phyloP scores from a whole-genome alignment of 1,140 invertebrate genomes.

The Ectropis grisescens region DNA sequence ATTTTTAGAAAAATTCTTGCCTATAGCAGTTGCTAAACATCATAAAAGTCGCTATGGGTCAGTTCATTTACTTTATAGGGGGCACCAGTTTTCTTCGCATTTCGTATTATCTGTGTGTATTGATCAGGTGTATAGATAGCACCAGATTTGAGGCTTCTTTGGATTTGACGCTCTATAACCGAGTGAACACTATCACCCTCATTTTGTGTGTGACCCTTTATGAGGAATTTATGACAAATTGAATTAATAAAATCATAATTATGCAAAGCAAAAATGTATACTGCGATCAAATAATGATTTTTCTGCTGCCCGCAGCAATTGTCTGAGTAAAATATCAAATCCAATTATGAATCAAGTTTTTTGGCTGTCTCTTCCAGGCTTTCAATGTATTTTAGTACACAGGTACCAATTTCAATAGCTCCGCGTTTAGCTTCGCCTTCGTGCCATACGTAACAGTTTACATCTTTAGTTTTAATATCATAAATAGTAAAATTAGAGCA shows the following conservation, averaged over 20 bases:
- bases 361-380: conserved; percentile 10
- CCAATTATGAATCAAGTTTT: conserved; percentile 16
- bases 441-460: conserved; percentile 6
- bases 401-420: conserved; percentile 24
- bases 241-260: conserved; percentile 21
- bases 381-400: conserved; percentile 23
- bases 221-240: conserved; percentile 49
- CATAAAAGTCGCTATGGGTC: conserved; percentile 11
- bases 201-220: conserved; percentile 53
- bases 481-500: conserved; percentile 10
- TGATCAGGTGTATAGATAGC: conserved; percentile 30
- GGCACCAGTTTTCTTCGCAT: conserved; percentile 17
- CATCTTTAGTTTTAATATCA: conserved; percentile 4
- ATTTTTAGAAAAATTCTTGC: conserved; percentile 10
- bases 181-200: conserved; percentile 51
- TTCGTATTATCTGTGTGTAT: conserved; percentile 18
- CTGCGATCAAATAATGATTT: conserved; percentile 34
- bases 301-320: conserved; percentile 48
- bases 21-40: conserved; percentile 17
- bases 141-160: conserved; percentile 25
- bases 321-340: conserved; percentile 43
- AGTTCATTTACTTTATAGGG: conserved; percentile 16
- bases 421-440: background rate
- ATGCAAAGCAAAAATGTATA: conserved; percentile 26
- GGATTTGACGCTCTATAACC: conserved; percentile 29